A percentile compares a stretch with the other conserved stretches of the same genome.
phyloP scores from a whole-genome alignment of 2,797 vertebrate genomes.

The Schizothorax lantsangensis region DNA sequence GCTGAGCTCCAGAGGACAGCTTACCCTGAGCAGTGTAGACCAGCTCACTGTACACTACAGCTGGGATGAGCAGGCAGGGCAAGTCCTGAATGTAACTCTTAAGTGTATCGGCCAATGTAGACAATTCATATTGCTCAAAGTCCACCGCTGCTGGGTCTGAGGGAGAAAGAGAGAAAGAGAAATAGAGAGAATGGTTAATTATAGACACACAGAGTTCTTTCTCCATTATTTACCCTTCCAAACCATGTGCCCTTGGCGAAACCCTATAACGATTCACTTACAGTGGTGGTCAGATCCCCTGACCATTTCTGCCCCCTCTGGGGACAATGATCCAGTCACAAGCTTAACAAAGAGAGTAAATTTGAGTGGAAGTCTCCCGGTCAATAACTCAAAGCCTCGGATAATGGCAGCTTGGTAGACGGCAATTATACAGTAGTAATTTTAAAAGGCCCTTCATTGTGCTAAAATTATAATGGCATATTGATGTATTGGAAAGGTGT shows the following conservation, averaged over 20 bases:
- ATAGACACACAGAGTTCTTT: constrained; percentile 10
- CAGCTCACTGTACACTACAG: constrained; percentile 75
- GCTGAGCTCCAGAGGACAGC: neutral
- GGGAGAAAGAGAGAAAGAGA: constrained; percentile 15
- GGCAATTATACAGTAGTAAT: constrained; percentile 61
- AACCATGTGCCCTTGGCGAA: constrained; percentile 39
- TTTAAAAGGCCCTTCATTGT: constrained; percentile 56
- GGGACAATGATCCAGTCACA: constrained; percentile 36
- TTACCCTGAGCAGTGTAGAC: constrained; percentile 79
- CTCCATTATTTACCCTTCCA: constrained; percentile 36
- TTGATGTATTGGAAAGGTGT: constrained; percentile 62
- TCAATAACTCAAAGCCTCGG: constrained; percentile 58
- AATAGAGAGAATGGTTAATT: constrained; percentile 34
- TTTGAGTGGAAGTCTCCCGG: constrained; percentile 46
- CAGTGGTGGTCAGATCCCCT: constrained; percentile 41
- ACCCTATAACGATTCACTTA: constrained; percentile 42
- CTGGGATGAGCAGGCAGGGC: constrained; percentile 71
- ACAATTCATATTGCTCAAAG: constrained; percentile 72
- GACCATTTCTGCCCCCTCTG: constrained; percentile 24
- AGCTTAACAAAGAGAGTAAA: constrained; percentile 44
- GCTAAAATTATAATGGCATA: constrained; percentile 59
- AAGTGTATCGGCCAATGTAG: constrained; percentile 71
- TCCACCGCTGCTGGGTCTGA: constrained; percentile 70
- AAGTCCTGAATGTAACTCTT: constrained; percentile 74
- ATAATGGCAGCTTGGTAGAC: constrained; percentile 57